phyloP scores from a whole-genome alignment of 2,113 vertebrate genomes.

The Chrysemys picta region DNA sequence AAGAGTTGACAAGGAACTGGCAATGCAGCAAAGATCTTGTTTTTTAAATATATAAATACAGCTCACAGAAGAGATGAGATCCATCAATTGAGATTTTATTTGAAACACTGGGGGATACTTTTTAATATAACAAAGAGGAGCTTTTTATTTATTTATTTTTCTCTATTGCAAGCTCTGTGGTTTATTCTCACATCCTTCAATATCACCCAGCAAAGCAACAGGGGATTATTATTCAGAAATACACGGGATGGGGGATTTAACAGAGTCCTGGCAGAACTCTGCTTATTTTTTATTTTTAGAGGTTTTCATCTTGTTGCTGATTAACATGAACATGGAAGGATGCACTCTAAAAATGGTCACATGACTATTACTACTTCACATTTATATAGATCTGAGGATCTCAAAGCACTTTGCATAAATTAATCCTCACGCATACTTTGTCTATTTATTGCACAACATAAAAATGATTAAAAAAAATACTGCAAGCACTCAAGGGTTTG shows the following conservation, averaged over 20 bases:
- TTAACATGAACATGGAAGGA: constrained; percentile 27
- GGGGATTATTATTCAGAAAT: constrained; percentile 37
- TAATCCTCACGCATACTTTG: neutral
- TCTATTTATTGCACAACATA: neutral
- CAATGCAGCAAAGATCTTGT: neutral
- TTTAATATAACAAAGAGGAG: constrained; percentile 34
- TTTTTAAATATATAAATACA: constrained; percentile 12
- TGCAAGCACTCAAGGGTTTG: neutral
- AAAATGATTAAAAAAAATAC: neutral
- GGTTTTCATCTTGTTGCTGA: constrained; percentile 41
- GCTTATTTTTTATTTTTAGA: neutral
- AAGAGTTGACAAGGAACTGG: constrained; percentile 50
- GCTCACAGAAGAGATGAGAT: constrained; percentile 32
- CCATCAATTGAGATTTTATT: constrained; percentile 52
- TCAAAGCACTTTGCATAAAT: neutral
- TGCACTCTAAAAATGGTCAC: constrained; percentile 27
- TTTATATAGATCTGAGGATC: constrained; percentile 7
- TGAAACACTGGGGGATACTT: constrained; percentile 27
- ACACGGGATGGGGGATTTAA: constrained; percentile 36
- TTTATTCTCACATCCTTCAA: constrained; percentile 48
- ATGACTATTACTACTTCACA: neutral
- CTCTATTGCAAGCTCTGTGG: constrained; percentile 14
- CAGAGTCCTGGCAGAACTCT: neutral
- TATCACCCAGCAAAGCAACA: constrained; percentile 46
- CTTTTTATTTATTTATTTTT: constrained; percentile 14